Evolutionary conservation across 2,888 invertebrate species (phyloP), one percentile per base, ranked within the genome.

Genomic region (Meloe dianella): DNA sequence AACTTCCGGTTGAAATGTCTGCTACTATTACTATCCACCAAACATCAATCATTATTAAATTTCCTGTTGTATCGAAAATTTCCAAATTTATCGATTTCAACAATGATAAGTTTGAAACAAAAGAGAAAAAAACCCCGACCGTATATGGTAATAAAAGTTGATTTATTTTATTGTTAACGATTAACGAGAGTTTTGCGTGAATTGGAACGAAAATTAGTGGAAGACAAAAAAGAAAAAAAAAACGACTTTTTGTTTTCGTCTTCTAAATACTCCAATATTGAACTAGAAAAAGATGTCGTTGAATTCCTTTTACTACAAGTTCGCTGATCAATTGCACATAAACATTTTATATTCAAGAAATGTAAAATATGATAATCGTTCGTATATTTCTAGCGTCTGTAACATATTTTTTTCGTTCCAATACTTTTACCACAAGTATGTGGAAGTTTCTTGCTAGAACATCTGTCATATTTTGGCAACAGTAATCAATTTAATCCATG

Each of bases 131-230:
- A n/a, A n/a, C n/a, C n/a, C n/a, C n/a, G n/a, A n/a, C n/a, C 22
- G 47, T 24, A 51, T 22, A 12, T 12, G 22, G 24, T 51, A 2
- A 7, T 41, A 27, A 17, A 12, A 41, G 17, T 41, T 12, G 41
- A 41, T 41, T 41, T 6, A n/a, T 41, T n/a, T 41, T 41, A 41
- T 41, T 41, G n/a, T 41, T 41, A 22, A 51, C 24, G 22, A 51
- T 51, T 24, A 51, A 51, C 51, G 51, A 51, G 24, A 51, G 22
- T 51, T 51, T 51, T 51, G 51, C 51, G 51, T 51, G 51, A 51
- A 24, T 51, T 51, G 22, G 22, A 51, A 24, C 10, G 24, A 51
- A 51, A 51, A 10, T 20, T 20, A n/a, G 17, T 2, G 8, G 20
- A 47, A n/a, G n/a, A n/a, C n/a, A n/a, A 35, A 32, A 32, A 32